A percentile compares a stretch with the other conserved stretches of the same genome.
phyloP scores from a whole-genome alignment of 35 echinoderm and acorn worm species.

The Chiridota heheva region DNA sequence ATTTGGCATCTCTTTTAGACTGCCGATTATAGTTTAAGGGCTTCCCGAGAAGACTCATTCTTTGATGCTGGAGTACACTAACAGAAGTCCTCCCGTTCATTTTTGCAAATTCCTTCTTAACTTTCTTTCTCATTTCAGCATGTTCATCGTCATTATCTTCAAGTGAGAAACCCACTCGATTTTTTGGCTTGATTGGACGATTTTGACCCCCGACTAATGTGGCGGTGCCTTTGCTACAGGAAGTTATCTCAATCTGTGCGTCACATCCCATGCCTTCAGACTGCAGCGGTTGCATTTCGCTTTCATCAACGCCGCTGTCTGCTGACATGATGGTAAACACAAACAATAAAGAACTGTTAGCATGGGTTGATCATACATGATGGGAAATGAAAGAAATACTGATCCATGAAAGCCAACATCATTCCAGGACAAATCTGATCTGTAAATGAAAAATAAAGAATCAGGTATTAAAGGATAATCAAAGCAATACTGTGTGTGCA shows the following conservation, averaged over 20 bases:
- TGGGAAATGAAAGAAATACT: no score
- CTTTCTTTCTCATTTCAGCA: constrained; percentile 84
- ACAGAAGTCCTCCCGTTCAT: constrained; percentile 79
- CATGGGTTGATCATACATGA: no score
- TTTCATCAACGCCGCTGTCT: constrained; percentile 75
- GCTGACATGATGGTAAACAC: constrained; percentile 74
- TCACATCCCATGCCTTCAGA: constrained; percentile 57
- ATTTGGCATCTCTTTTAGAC: constrained; percentile 90
- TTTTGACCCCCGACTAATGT: constrained; percentile 21
- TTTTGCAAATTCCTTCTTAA: constrained; percentile 94
- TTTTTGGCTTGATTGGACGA: constrained; percentile 12
- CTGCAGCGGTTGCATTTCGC: constrained; percentile 88
- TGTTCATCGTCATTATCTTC: constrained; percentile 78
- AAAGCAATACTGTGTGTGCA: no score
- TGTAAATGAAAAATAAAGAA: no score
- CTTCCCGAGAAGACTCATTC: constrained; percentile 98
- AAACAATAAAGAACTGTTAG: no score
- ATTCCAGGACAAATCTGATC: no score
- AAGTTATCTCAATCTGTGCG: constrained; percentile 39
- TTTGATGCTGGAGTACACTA: constrained; percentile 65
- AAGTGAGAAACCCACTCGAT: constrained; percentile 78
- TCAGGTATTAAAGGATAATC: no score
- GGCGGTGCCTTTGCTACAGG: constrained; percentile 20
- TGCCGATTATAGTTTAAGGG: constrained; percentile 82
- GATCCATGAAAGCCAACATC: no score